phyloP scores from a whole-genome alignment of 2,797 vertebrate species.

The Meda fulgida region DNA sequence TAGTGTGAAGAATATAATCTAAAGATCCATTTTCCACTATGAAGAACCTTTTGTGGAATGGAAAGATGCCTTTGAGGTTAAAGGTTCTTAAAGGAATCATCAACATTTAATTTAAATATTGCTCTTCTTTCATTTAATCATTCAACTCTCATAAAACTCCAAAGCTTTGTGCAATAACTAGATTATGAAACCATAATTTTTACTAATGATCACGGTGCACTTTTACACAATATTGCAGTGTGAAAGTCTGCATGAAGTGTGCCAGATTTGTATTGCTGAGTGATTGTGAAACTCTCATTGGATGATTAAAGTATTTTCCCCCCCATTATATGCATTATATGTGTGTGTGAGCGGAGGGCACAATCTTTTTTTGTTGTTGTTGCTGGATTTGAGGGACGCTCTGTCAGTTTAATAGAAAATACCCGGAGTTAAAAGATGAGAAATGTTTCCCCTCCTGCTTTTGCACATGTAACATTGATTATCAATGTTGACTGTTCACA shows the following conservation, averaged over 20 bases:
- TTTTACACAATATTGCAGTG: not conserved
- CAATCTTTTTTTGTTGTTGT: not conserved
- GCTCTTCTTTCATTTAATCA: not conserved
- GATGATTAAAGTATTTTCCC: too few relatives aligned
- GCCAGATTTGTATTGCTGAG: not conserved
- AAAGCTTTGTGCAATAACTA: not conserved
- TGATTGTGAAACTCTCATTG: constrained; percentile 3
- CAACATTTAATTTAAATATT: not conserved
- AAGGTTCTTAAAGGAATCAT: not conserved
- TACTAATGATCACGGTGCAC: not conserved
- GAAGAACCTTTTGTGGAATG: not conserved
- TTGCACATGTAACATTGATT: not conserved
- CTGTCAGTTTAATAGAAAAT: not conserved
- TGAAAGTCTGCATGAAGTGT: not conserved
- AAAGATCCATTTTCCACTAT: not conserved
- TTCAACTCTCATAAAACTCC: not conserved
- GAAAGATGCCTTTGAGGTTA: not conserved
- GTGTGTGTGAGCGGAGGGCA: not conserved
- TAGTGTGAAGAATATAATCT: too few relatives aligned
- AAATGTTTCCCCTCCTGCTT: not conserved
- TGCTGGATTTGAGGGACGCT: not conserved
- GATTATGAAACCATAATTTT: not conserved
- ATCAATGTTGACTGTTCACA: constrained; percentile 12
- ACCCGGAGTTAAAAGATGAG: not conserved
- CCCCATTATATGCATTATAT: too few relatives aligned